Evolutionary conservation across 1,140 invertebrate genomes (phyloP).

Genomic region (Onthophagus taurus): DNA sequence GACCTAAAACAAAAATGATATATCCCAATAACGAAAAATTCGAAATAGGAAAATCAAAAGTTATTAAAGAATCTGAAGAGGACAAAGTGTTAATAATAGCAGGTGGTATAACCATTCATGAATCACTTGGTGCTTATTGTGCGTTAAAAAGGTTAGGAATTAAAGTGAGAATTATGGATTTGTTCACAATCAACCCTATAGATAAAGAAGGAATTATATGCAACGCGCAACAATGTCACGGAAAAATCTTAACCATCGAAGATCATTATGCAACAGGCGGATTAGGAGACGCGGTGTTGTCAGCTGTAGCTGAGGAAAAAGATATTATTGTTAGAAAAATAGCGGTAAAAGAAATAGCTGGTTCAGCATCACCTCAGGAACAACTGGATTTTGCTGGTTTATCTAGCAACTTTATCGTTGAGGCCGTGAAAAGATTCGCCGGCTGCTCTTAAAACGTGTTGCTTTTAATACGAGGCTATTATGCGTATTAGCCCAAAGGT

Average conservation of each 20-base stretch:
- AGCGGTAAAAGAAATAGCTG: slow-evolving; percentile 74
- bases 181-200: slow-evolving; percentile 93
- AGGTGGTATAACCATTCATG: slow-evolving; percentile 86
- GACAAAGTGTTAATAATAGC: slow-evolving; percentile 85
- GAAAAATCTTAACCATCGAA: slow-evolving; percentile 85
- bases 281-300: slow-evolving; percentile 86
- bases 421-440: no score
- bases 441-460: no score
- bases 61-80: slow-evolving; percentile 61
- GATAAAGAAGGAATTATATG: slow-evolving; percentile 69
- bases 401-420: slow-evolving; percentile 70
- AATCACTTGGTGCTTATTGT: slow-evolving; percentile 79
- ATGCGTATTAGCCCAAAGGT: no score
- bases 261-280: slow-evolving; percentile 96
- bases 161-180: slow-evolving; percentile 76
- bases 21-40: slow-evolving; percentile 81
- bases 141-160: slow-evolving; percentile 59
- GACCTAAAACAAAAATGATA: slow-evolving; percentile 76
- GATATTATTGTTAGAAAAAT: slow-evolving; percentile 73
- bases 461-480: no score
- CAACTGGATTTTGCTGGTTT: slow-evolving; percentile 87
- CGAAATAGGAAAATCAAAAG: slow-evolving; percentile 67
- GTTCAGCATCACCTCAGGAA: slow-evolving; percentile 79
- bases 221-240: slow-evolving; percentile 71
- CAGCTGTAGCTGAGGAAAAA: slow-evolving; percentile 62